Evolutionary conservation across 2,113 vertebrate species (phyloP), one percentile per base, ranked within the genome.

Genomic region (Cnemophilus loriae): DNA sequence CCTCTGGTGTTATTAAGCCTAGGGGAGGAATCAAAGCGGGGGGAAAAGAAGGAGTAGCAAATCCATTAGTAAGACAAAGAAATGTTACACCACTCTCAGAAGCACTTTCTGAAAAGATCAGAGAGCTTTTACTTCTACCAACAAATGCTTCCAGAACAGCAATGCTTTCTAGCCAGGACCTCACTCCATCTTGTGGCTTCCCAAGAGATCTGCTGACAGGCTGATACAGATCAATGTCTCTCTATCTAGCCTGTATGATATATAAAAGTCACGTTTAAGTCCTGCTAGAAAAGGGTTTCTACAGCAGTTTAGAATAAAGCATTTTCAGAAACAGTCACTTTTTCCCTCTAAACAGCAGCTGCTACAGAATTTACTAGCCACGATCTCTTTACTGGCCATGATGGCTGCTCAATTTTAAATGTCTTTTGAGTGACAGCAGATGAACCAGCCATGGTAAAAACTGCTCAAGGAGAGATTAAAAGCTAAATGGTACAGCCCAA

Each of bases 1-100:
- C 98, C 82, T 98, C 98, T 57, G 98, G 98, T 28, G 98, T 98
- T 93, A 98, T 98, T 75, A 98, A 96, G 44, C 98, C 98, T 98
- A 86, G 13, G 37, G 9, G 47, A 61, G 5, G 4, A 78, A 70
- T 23, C 12, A 53, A 53, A 61, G 11, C 3, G 35, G 6, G 7
- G 11, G 0, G 1, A 10, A 17, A n/a, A 22, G 24, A 26, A 32
- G 14, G 7, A 70, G 23, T 2, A 71, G 30, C 10, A 67, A 21
- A 42, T 37, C 21, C 13, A 68, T 90, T 13, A 75, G 46, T n/a
- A 56, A 49, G 49, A 44, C 19, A 65, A 77, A 16, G 23, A 71
- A 56, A 19, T 17, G 37, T 28, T 30, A 22, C 3, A n/a, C 12
- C 22, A 5, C 42, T 73, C 17, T 64, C 27, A 80, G 39, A 18